phyloP scores from a whole-genome alignment of 2,797 vertebrate genomes.

The Poecilia picta region DNA sequence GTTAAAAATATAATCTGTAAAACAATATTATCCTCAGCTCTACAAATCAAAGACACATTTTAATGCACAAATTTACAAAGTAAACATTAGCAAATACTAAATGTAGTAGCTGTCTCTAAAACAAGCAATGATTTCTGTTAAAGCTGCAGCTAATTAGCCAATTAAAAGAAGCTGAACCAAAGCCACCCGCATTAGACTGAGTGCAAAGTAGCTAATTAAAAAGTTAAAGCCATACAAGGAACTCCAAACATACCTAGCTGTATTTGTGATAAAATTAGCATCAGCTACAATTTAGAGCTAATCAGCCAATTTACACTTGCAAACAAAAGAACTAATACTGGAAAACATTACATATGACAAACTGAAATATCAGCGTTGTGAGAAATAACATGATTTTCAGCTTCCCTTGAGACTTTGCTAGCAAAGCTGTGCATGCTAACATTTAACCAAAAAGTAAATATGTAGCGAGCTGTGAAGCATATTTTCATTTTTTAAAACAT shows the following conservation, averaged over 20 bases:
- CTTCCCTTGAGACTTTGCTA: neutral
- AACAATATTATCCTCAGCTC: too few relatives aligned
- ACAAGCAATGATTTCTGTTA: neutral
- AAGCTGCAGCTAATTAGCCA: neutral
- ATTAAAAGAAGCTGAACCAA: neutral
- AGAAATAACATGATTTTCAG: neutral
- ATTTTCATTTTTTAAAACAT: neutral
- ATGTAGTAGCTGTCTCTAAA: neutral
- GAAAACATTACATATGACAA: neutral
- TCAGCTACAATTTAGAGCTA: neutral
- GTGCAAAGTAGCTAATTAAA: neutral
- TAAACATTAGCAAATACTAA: neutral
- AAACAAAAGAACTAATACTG: neutral
- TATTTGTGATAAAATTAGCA: neutral
- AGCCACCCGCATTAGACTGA: too few relatives aligned
- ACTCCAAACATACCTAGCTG: too few relatives aligned
- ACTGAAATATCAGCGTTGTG: neutral
- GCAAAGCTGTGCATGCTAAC: neutral
- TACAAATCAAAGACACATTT: too few relatives aligned
- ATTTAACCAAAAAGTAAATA: neutral
- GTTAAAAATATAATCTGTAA: too few relatives aligned
- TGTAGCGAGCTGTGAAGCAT: neutral
- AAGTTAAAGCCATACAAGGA: neutral
- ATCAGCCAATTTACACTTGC: neutral
- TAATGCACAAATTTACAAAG: too few relatives aligned